phyloP scores from a whole-genome alignment of 53 echinoderm and acorn worm genomes.

The Actinopyga echinites region DNA sequence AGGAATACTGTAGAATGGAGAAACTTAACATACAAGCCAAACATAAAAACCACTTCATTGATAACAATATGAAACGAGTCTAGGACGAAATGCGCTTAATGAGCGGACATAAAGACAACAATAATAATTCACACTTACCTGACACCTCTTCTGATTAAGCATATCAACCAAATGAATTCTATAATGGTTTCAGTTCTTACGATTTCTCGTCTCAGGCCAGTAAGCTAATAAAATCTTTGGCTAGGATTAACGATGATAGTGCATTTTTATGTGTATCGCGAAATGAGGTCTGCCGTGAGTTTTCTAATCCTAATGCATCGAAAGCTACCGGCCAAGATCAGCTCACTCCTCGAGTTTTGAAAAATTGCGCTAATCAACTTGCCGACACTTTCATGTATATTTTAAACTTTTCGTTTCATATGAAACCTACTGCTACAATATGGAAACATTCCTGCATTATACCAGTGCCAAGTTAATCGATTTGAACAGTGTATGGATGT shows the following conservation, averaged over 20 bases:
- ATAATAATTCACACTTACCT: too few species aligned
- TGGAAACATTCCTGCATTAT: too few species aligned
- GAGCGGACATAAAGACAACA: not conserved
- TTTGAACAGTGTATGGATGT: too few species aligned
- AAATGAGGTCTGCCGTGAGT: not conserved
- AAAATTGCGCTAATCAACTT: not conserved
- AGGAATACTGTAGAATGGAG: not conserved
- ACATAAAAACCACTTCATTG: not conserved
- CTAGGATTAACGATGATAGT: not conserved
- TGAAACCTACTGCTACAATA: too few species aligned
- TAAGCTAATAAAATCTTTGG: not conserved
- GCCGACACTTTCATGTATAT: not conserved
- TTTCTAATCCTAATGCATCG: not conserved
- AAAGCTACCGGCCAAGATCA: not conserved
- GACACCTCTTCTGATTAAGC: not conserved
- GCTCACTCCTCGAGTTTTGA: too few species aligned
- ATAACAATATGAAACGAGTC: not conserved
- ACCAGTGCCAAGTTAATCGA: too few species aligned
- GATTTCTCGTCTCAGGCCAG: too few species aligned
- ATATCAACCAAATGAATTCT: slow-evolving; percentile 1
- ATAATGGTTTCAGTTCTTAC: not conserved
- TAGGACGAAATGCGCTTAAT: too few species aligned
- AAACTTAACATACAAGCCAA: not conserved
- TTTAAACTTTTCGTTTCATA: too few species aligned
- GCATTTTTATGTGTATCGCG: not conserved